phyloP scores from a whole-genome alignment of 2,797 vertebrate species.

The Microctenopoma stevenorrisi region DNA sequence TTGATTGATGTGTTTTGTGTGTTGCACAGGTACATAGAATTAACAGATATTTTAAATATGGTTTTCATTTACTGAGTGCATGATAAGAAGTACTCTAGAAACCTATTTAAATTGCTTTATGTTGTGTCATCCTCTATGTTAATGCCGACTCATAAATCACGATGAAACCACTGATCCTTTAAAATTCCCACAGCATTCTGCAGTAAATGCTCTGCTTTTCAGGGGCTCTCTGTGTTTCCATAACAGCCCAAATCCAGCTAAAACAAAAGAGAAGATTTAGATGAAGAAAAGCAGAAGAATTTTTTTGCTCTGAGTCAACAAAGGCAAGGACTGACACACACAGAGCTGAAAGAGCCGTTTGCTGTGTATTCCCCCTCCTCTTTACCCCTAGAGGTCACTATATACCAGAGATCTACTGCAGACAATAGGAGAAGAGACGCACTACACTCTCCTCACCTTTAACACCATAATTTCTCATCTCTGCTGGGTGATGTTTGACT shows the following conservation, averaged over 20 bases:
- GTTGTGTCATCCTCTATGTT: not conserved
- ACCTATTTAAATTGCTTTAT: not conserved
- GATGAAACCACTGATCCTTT: not conserved
- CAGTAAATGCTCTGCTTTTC: not conserved
- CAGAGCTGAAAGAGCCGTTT: too few relatives aligned
- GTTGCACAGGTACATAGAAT: not conserved
- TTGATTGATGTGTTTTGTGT: not conserved
- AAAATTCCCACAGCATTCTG: not conserved
- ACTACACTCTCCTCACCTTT: constrained; percentile 6
- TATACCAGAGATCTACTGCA: constrained; percentile 43
- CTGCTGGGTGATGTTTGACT: constrained; percentile 33
- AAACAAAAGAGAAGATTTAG: not conserved
- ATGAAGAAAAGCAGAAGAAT: not conserved
- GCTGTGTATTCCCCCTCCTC: too few relatives aligned
- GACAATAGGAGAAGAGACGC: not conserved
- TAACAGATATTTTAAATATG: not conserved
- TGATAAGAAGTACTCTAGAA: too few relatives aligned
- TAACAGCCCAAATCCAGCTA: not conserved
- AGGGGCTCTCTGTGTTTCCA: not conserved
- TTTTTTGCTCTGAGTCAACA: not conserved
- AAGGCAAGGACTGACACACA: not conserved
- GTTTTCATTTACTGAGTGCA: not conserved
- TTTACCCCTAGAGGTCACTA: constrained; percentile 72
- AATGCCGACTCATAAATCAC: not conserved
- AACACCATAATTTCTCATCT: constrained; percentile 32